Evolutionary conservation across 2,113 vertebrate species (phyloP).

Genomic region (Pseudopipra pipra): DNA sequence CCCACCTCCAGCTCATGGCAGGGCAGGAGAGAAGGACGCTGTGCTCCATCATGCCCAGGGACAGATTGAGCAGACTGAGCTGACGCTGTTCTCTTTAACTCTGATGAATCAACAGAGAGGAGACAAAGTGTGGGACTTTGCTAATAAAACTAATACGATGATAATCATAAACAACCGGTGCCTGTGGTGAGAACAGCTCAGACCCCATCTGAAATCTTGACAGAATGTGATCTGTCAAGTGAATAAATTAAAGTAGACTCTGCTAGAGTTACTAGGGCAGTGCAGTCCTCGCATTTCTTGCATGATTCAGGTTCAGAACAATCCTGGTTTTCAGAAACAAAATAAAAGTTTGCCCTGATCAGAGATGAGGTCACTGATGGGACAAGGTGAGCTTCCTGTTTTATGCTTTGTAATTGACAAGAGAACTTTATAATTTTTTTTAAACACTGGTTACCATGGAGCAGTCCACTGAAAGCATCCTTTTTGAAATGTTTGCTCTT

Average conservation of each 20-base stretch:
- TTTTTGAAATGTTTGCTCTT: neutral
- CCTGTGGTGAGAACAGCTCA: neutral
- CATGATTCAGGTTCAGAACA: neutral
- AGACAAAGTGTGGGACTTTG: neutral
- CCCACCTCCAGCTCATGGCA: neutral
- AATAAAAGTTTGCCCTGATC: neutral
- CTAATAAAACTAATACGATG: neutral
- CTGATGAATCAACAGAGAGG: neutral
- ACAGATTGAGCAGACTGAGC: neutral
- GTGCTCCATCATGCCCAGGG: neutral
- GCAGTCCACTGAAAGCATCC: neutral
- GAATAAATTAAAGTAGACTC: slow-evolving; percentile 10
- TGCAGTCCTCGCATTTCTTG: neutral
- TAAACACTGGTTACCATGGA: neutral
- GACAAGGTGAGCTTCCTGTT: slow-evolving; percentile 24
- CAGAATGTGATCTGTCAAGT: neutral
- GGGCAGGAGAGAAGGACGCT: neutral
- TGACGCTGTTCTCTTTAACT: neutral
- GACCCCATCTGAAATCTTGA: neutral
- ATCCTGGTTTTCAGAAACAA: neutral
- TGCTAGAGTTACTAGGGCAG: neutral
- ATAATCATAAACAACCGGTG: neutral
- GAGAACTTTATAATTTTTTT: neutral
- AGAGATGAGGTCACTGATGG: neutral
- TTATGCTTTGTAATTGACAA: neutral